phyloP scores from a whole-genome alignment of 2,113 vertebrate genomes.

The Kryptolebias marmoratus region DNA sequence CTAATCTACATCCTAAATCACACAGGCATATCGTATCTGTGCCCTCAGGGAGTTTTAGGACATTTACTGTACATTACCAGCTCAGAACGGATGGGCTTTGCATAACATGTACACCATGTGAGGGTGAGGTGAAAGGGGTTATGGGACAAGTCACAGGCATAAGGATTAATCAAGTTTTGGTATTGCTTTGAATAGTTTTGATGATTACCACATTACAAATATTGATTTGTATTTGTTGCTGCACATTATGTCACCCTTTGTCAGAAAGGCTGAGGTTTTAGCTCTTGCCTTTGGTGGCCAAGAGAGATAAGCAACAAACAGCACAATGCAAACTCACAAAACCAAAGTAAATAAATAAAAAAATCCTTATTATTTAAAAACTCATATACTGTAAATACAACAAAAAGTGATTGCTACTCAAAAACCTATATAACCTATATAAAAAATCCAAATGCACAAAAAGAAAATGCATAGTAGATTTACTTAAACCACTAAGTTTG shows the following conservation, averaged over 20 bases:
- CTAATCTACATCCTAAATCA: conserved; percentile 28
- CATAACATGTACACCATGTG: conserved; percentile 26
- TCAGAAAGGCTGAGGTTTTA: too few relatives aligned
- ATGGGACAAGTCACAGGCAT: neutral
- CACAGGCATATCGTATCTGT: conserved; percentile 42
- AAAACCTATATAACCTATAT: too few relatives aligned
- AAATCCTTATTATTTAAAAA: too few relatives aligned
- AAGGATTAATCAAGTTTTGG: neutral
- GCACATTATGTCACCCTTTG: too few relatives aligned
- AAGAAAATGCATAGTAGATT: too few relatives aligned
- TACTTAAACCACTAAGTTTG: neutral
- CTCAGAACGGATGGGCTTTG: conserved; percentile 38
- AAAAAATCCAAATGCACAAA: too few relatives aligned
- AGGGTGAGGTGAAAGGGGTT: neutral
- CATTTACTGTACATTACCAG: conserved; percentile 56
- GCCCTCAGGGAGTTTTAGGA: conserved; percentile 32
- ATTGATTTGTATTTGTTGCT: neutral
- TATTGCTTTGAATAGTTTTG: neutral
- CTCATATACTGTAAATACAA: too few relatives aligned
- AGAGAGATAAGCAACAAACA: too few relatives aligned
- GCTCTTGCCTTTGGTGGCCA: too few relatives aligned
- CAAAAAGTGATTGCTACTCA: too few relatives aligned
- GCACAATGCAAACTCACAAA: too few relatives aligned
- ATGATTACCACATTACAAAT: neutral
- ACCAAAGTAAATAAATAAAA: too few relatives aligned